Evolutionary conservation across 2,888 invertebrate genomes (phyloP).

Genomic region (Athalia cordata): DNA sequence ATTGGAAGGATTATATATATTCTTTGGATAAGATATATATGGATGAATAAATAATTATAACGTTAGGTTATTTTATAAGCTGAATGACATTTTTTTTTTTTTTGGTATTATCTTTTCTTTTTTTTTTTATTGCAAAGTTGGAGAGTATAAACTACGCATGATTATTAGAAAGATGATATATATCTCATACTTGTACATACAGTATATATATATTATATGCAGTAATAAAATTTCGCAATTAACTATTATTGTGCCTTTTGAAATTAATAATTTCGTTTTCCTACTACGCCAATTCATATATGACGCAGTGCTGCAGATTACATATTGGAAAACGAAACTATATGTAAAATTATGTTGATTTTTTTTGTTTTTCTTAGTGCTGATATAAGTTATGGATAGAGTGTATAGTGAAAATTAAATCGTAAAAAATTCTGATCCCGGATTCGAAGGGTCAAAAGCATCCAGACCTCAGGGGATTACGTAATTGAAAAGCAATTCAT

Average conservation of each 20-base stretch:
- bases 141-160: conserved; percentile 23
- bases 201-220: not conserved
- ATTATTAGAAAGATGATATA: conserved; percentile 20
- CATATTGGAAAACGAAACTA: too few species aligned
- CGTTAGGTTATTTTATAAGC: not conserved
- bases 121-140: conserved; percentile 25
- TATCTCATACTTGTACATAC: not conserved
- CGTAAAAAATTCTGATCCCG: too few species aligned
- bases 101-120: conserved; percentile 26
- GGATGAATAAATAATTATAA: not conserved
- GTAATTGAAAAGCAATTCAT: too few species aligned
- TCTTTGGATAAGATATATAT: not conserved
- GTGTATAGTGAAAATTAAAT: too few species aligned
- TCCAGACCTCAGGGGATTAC: too few species aligned
- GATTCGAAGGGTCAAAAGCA: too few species aligned
- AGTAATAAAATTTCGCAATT: conserved; percentile 37
- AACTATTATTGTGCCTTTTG: not conserved
- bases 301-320: not conserved
- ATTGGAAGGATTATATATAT: not conserved
- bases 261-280: not conserved
- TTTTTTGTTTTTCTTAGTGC: too few species aligned
- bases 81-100: conserved; percentile 12
- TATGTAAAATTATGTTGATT: too few species aligned
- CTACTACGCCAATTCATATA: not conserved
- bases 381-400: too few species aligned